These are phyloP conservation scores for Thermophis baileyi DNA, from an alignment of 2,113 vertebrate species.

Conservation along the genomic window DNA sequence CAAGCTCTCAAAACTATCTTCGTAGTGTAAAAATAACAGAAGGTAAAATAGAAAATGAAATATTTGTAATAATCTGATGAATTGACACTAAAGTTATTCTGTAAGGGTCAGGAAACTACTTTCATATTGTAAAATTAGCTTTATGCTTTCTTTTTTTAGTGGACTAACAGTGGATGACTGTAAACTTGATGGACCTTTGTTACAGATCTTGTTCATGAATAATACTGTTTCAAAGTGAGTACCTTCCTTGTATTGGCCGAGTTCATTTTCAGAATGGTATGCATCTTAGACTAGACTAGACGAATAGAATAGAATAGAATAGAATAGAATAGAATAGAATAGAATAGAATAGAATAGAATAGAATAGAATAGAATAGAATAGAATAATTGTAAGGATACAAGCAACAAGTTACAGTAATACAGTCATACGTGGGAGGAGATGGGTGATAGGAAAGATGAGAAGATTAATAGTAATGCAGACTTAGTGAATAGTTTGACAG, in stretches of 20 bases:
- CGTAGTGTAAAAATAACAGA: background rate
- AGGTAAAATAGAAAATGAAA: background rate
- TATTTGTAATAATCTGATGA: background rate
- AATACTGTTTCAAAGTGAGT: conserved; percentile 95
- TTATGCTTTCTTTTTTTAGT: conserved; percentile 66
- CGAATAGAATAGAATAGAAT: too few relatives aligned
- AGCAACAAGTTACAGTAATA: too few relatives aligned
- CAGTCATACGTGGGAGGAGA: too few relatives aligned
- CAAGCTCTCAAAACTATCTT: background rate
- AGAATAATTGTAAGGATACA: too few relatives aligned
- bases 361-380: too few relatives aligned
- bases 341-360: too few relatives aligned
- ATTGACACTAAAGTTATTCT: background rate
- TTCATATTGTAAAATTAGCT: background rate
- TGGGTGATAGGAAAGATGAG: too few relatives aligned
- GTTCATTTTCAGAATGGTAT: background rate
- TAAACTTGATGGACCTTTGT: conserved; percentile 84
- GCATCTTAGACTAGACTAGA: background rate
- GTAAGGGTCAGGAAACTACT: background rate
- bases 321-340: too few relatives aligned
- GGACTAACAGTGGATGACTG: conserved; percentile 80
- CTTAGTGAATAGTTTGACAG: too few relatives aligned
- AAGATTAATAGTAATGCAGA: too few relatives aligned
- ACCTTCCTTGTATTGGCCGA: conserved; percentile 11
- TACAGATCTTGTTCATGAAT: conserved; percentile 93